Evolutionary conservation across 2,797 vertebrate species (phyloP), one percentile per base, ranked within the genome.

Genomic region (Chloroceryle inda): DNA sequence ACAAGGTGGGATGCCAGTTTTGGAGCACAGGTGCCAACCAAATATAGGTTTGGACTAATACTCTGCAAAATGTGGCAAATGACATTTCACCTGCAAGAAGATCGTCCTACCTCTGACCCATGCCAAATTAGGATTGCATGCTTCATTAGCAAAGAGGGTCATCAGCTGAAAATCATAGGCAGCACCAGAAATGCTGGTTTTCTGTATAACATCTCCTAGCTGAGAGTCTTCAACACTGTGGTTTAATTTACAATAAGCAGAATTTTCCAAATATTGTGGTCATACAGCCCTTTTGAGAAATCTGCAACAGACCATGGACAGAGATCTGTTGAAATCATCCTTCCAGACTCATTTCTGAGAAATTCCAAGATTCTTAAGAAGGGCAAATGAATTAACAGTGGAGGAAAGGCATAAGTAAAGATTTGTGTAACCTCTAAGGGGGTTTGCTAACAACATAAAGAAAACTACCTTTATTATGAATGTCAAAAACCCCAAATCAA

Each of bases 141-240:
- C 90, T 97, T 97, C 96, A 63, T 97, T 98, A 94, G 80, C 88
- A 61, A 92, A 97, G 63, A 72, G 67, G 94, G n/a, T 88, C 86
- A 94, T 97, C 93, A 89, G 82, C 61, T 95, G 94, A 95, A 89
- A 92, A 95, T 95, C 78, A 73, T 1, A 94, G 81, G 90, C 91
- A 85, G 81, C 89, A 94, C 59, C 90, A 94, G 77, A 92, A 97
- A 96, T 69, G 29, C 40, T 35, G 88, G 52, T 78, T 93, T 81
- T 35, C 52, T 84, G 76, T 56, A 74, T 66, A 68, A 72, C 2
- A 0, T 53, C 80, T 92, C 53, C 76, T 92, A 80, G 61, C 69
- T 69, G 72, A 95, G 61, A 68, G 42, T 58, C 56, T 88, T 78
- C 33, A 75, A 55, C 31, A 37, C 52, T 42, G 71, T 82, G 83